phyloP scores from a whole-genome alignment of 1,140 invertebrate species.

The Leptonema lineaticorne region DNA sequence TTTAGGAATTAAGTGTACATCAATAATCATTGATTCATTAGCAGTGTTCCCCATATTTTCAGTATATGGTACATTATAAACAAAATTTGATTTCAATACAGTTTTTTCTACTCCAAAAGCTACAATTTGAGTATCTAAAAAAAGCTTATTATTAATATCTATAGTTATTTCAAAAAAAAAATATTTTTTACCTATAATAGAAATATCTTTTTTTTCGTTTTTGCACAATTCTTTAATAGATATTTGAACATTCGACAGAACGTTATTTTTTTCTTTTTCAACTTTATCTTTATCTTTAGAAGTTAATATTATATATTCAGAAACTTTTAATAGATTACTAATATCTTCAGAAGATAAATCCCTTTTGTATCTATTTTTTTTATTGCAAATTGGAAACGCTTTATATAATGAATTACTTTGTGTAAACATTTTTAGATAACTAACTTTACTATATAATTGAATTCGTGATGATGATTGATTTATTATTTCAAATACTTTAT shows the following conservation, averaged over 20 bases:
- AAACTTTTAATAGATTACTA: slow-evolving; percentile 32
- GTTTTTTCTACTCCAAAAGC: slow-evolving; percentile 33
- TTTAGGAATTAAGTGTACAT: slow-evolving; percentile 23
- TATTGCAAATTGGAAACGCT: background rate
- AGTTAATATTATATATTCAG: slow-evolving; percentile 36
- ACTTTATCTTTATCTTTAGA: slow-evolving; percentile 31
- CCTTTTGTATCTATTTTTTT: slow-evolving; percentile 24
- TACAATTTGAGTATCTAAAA: slow-evolving; percentile 34
- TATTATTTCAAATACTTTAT: slow-evolving; percentile 32
- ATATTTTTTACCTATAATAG: slow-evolving; percentile 9
- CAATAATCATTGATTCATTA: slow-evolving; percentile 10
- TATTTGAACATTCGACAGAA: slow-evolving; percentile 31
- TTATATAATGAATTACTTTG: background rate
- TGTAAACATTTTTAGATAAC: background rate
- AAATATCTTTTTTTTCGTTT: slow-evolving; percentile 14
- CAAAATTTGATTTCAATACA: slow-evolving; percentile 19
- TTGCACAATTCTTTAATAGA: slow-evolving; percentile 32
- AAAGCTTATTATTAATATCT: background rate
- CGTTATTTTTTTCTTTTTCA: slow-evolving; percentile 34
- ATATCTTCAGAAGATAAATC: slow-evolving; percentile 31
- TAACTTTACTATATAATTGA: background rate
- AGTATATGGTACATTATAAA: slow-evolving; percentile 30
- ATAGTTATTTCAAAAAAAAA: background rate
- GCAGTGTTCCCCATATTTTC: slow-evolving; percentile 14
- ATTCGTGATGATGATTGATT: slow-evolving; percentile 20